These are phyloP conservation scores for crab-eating macaque (Macaca fascicularis) DNA, from an alignment of 2,113 vertebrate genomes.

Conservation along the genomic window T2T-MFA8v1.1 NC_088375.1:22241501-22242000, in stretches of 20 bases:
- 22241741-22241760: neutral
- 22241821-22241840: neutral
- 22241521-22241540: neutral
- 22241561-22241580: too few species aligned
- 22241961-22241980: neutral
- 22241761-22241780: neutral
- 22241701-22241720: neutral
- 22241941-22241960: neutral
- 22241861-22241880: neutral
- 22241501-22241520: neutral
- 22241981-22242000: neutral
- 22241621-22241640: neutral
- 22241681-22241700: neutral
- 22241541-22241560: neutral
- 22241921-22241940: neutral
- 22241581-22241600: neutral
- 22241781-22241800: neutral
- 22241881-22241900: neutral
- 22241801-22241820: neutral
- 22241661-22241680: neutral
- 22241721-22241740: neutral
- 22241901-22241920: neutral
- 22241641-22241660: neutral
- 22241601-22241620: neutral
- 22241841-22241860: neutral